Base-by-base conservation (phyloP, 2,113 vertebrate species). In the Syngnathus scovelli region DNA sequence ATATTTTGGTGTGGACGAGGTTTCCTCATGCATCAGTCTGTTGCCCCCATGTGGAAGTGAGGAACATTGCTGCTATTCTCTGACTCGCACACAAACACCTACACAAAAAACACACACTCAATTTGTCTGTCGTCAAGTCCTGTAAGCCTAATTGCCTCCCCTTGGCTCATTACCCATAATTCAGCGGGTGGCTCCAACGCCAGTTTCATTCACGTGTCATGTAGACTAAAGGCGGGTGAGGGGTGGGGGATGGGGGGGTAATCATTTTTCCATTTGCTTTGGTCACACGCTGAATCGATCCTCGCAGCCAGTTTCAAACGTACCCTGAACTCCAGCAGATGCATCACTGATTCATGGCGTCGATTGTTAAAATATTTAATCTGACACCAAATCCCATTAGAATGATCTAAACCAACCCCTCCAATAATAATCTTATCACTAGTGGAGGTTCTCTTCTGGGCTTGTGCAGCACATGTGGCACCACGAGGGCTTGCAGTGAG, bases 21-120 rank as follows among this genome's bases (percentile, higher is more conserved):
- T 8, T 59, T 58, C 46, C 52, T 77, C 69, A 68, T 19, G 1
- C 49, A 39, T 85, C 72, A 68, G 80, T 73, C 56, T 88, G 77
- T 81, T 80, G 88, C 88, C 88, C 69, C 82, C 87, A 68, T 83
- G 88, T 88, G 88, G 86, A 36, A n/a, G 1, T 12, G 49, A 41
- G 39, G 66, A 75, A 71, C 8, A 62, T 37, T 73, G 71, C n/a
- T 37, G 39, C 49, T 64, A 65, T 61, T n/a, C 15, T n/a, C 38
- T 21, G 12, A 43, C 46, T 37, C 7, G 8, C 49, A 65, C 33
- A 7, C 43, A 33, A 0, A 66, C 6, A 77, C 39, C 33, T 36
- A 54, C 39, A 48, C 41, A 60, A 51, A 64, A 62, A 21, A 33
- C 43, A 56, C 4, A 41, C 43, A 27, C 58, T 63, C n/a, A 12